Evolutionary conservation across 2,113 vertebrate genomes (phyloP).

Genomic region (Columba livia): DNA sequence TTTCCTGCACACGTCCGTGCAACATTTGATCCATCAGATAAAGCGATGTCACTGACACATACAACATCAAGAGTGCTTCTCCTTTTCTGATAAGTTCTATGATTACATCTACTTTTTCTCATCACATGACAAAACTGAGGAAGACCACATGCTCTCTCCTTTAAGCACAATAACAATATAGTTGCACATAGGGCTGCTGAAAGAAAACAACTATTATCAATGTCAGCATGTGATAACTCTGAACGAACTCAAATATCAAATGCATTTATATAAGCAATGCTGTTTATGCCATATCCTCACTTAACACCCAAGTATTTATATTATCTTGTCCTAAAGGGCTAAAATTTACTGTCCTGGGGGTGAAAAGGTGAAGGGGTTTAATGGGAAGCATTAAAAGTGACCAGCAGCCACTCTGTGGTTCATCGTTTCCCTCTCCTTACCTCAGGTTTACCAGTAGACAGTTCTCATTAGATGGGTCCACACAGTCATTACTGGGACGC

Average conservation of each 20-base stretch:
- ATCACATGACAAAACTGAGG: background rate
- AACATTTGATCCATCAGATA: background rate
- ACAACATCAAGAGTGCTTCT: background rate
- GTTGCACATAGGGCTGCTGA: background rate
- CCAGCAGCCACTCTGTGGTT: accelerated
- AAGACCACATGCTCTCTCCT: background rate
- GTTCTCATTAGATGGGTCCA: accelerated
- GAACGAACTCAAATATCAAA: background rate
- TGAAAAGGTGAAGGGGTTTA: background rate
- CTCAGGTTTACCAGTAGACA: background rate
- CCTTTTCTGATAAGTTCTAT: background rate
- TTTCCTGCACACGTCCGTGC: background rate
- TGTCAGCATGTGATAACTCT: background rate
- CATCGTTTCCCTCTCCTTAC: accelerated
- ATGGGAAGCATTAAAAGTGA: background rate
- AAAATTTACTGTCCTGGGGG: accelerated
- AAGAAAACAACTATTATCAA: accelerated
- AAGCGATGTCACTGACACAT: background rate
- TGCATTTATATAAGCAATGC: background rate
- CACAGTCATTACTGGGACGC: accelerated
- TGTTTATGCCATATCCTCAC: background rate
- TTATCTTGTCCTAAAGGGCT: background rate
- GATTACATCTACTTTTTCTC: background rate
- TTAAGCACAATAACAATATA: background rate
- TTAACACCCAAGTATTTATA: background rate